Conservation (phyloP, 2,113 vertebrate genomes). For the Rhombomys opimus region DNA sequence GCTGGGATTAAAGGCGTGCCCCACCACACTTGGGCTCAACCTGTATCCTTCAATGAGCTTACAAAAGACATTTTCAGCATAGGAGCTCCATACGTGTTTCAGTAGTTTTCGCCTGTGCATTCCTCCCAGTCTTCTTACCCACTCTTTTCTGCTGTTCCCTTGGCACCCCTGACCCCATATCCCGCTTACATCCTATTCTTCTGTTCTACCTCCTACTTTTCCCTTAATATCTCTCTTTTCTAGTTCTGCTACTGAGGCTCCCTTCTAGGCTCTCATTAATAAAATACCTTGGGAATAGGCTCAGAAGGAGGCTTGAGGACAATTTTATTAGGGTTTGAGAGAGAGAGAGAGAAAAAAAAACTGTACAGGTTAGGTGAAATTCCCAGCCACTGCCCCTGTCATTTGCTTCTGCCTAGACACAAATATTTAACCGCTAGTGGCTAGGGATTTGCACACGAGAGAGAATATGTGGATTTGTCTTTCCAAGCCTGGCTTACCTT, state of each 20-base stretch:
- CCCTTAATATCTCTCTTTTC: background rate
- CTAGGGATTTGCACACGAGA: background rate
- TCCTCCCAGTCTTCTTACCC: too few species aligned
- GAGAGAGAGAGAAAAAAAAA: background rate
- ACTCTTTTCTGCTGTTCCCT: background rate
- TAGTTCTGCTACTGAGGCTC: background rate
- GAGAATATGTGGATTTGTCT: background rate
- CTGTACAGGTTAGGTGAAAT: background rate
- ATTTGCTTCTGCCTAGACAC: background rate
- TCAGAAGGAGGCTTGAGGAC: background rate
- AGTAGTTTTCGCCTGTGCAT: fast-evolving
- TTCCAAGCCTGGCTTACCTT: background rate
- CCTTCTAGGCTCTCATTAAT: background rate
- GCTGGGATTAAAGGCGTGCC: background rate
- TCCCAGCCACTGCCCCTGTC: too few species aligned
- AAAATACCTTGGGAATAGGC: background rate
- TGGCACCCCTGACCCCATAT: fast-evolving
- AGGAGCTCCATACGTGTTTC: too few species aligned
- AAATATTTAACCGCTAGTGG: background rate
- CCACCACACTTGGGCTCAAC: background rate
- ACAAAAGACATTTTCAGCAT: background rate
- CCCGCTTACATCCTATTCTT: background rate
- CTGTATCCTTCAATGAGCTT: background rate
- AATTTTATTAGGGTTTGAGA: background rate
- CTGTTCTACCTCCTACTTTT: too few species aligned